Percentiles rank a stretch among this genome's conserved stretches.
Evolutionary conservation across 2,113 vertebrate genomes (phyloP).

Genomic region (Corvus moneduloides): DNA sequence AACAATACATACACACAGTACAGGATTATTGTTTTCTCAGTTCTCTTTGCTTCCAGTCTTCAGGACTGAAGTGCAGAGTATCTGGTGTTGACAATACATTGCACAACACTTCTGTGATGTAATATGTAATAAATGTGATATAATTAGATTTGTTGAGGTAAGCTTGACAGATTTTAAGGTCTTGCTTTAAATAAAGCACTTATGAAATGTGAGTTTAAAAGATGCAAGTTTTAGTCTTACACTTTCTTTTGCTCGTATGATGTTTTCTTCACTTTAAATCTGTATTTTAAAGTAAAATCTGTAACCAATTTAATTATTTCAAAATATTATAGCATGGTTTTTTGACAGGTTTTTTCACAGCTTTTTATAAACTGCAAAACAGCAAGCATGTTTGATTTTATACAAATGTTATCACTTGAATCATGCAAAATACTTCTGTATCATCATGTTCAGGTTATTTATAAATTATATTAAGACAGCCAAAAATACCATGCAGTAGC

Average conservation of each 20-base stretch:
- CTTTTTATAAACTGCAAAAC: background rate
- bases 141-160: background rate
- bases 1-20: background rate
- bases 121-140: background rate
- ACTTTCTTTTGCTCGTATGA: background rate
- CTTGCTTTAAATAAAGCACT: background rate
- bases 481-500: background rate
- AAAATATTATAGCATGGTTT: background rate
- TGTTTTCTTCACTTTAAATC: background rate
- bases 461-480: background rate
- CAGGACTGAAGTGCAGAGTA: background rate
- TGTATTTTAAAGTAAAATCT: background rate
- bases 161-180: background rate
- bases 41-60: background rate
- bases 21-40: background rate
- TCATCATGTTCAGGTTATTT: background rate
- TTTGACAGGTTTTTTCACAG: background rate
- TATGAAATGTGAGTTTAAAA: background rate
- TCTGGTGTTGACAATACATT: background rate
- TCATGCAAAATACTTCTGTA: background rate
- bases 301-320: background rate
- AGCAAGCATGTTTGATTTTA: background rate
- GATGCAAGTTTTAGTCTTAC: background rate
- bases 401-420: background rate
- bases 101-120: background rate